Percentiles rank a stretch among this genome's conserved stretches.
Evolutionary conservation across 2,113 vertebrate genomes (phyloP).

Genomic region (Eurypyga helias): DNA sequence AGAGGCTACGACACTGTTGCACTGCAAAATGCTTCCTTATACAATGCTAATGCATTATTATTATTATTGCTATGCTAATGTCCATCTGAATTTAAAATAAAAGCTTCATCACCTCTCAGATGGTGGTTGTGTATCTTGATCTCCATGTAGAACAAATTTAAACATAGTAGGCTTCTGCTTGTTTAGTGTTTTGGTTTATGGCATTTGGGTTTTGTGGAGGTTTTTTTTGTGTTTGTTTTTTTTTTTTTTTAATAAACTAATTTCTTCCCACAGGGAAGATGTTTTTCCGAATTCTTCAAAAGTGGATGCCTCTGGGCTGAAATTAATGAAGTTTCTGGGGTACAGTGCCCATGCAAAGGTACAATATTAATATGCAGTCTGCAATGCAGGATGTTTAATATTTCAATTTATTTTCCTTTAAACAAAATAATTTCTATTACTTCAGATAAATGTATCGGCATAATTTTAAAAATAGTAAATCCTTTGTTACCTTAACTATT

Average conservation of each 20-base stretch:
- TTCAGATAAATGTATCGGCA: background rate
- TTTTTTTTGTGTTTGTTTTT: too few relatives aligned
- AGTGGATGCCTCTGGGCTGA: background rate
- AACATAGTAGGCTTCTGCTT: background rate
- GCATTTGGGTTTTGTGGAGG: too few relatives aligned
- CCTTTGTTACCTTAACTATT: background rate
- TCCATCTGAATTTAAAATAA: background rate
- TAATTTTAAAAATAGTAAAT: background rate
- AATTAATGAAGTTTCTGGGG: background rate
- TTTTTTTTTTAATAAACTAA: background rate
- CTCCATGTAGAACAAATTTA: background rate
- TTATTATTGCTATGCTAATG: background rate
- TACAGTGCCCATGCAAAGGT: background rate
- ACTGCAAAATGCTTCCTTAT: background rate
- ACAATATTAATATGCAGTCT: background rate
- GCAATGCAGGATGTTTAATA: background rate
- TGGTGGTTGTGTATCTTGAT: background rate
- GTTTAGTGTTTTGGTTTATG: background rate
- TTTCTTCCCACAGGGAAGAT: background rate
- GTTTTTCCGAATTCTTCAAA: background rate
- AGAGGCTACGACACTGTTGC: too few relatives aligned
- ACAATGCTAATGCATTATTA: background rate
- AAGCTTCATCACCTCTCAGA: background rate
- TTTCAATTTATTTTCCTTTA: background rate
- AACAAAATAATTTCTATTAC: background rate